Base-by-base conservation (phyloP, 2,888 invertebrate genomes). In the Dichetophora obliterata region DNA sequence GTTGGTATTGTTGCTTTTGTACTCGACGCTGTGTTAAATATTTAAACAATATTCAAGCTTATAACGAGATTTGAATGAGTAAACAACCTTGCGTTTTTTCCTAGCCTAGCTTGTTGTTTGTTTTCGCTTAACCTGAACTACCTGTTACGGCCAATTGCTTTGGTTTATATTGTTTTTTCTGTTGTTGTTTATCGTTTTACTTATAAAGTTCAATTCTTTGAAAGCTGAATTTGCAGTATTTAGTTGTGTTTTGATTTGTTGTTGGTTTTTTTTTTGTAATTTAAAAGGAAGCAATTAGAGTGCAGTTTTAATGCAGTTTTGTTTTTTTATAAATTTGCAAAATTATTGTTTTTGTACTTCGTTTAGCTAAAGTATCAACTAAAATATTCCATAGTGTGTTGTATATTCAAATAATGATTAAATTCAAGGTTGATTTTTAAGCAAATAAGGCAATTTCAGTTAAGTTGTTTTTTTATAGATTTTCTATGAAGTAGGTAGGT, bases 21-120 rank as follows among this genome's bases (percentile, higher is more conserved):
- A 8, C 66, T 68, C 50, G 24, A 9, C 50, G 5, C 14, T 68
- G 43, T 48, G 1, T 50, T 68, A 50, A 48, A 68, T 43, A 66
- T 66, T 66, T 37, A 66, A 66, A 50, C 48, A 68, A 68, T 68
- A 24, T 68, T 16, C 22, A 50, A 68, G 43, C 68, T 68, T 68
- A 68, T 68, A 22, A 68, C 50, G 68, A 24, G 68, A 27, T 50
- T 68, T 48, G 68, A 68, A 68, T 68, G 22, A 48, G 27, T 68
- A 50, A 48, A 43, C n/a, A 68, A 68, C 48, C 22, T 50, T 50
- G 68, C 27, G 50, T 50, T 68, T 68, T 11, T 68, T 48, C 50
- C 50, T 22, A 19, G 9, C 27, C 22, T 24, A 24, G 14, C 22
- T 37, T 65, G 5, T 43, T 16, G 16, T 63, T 63, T 14, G 43